Base-by-base conservation (phyloP, 2,113 vertebrate genomes). In the Irena cyanogastra region DNA sequence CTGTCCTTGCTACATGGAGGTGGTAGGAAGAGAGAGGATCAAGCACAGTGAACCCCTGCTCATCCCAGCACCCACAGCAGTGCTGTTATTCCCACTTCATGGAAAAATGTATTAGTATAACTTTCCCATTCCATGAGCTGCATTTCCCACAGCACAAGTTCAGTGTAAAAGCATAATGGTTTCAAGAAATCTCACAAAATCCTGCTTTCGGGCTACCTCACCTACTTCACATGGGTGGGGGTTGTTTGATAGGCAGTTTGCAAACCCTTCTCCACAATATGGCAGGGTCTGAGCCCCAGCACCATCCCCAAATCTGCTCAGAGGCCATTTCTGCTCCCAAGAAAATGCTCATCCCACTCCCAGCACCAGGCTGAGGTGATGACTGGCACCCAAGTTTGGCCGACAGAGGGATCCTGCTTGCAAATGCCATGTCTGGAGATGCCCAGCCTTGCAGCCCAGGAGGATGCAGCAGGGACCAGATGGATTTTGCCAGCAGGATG, bases 1-100 rank as follows among this genome's bases (percentile, higher is more conserved):
- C 28, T 8, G 8, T 75, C 20, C 47, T 37, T 0, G 1, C 23
- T 56, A 14, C 19, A 28, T 0, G 0, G 60, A 78, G 13, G 21
- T 35, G 44, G 16, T 7, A 31, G 52, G 63, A 88, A 84, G 47
- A 76, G 16, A 63, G 18, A 14, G 30, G 27, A 91, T 39, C 42
- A 61, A 57, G 7, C 52, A 71, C 16, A 84, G 53, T 0, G 0
- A 42, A 77, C 41, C 16, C 31, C 33, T 74, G 49, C 41, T 65
- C 41, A 37, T 56, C 49, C 27, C 59, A 91, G n/a, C 41, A 81
- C 30, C 64, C 3, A 3, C 44, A 89, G 76, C 45, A 80, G 56
- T 3, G 4, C 50, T 56, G 41, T 61, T 17, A 83, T 2, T 23
- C 30, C 7, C 10, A 45, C 4, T 52, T 16, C 50, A 59, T 11